Evolutionary conservation across 2,888 invertebrate genomes (phyloP).

Genomic region (Baccha elongata): DNA sequence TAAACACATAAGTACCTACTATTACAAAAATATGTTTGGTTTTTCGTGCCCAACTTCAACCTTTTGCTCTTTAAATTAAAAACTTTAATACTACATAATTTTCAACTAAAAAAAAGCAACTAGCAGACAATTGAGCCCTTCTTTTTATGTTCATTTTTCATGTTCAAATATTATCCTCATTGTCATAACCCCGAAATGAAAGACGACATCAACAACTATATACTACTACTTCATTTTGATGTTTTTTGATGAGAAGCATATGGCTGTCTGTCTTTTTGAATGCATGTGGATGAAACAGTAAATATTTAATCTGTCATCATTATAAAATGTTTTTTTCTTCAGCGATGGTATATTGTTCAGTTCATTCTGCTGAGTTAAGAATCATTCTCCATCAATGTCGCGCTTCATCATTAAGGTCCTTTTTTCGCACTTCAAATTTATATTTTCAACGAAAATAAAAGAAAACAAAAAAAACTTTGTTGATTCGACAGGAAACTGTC

Average conservation of each 20-base stretch:
- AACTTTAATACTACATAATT: too few relatives aligned
- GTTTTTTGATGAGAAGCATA: slow-evolving; percentile 42
- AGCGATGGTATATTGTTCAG: too few relatives aligned
- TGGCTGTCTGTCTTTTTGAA: slow-evolving; percentile 22
- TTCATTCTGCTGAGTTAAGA: slow-evolving; percentile 20
- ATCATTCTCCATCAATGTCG: slow-evolving; percentile 18
- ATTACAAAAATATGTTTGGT: too few relatives aligned
- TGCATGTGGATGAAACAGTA: slow-evolving; percentile 42
- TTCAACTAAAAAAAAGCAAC: neutral
- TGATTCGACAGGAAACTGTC: slow-evolving; percentile 37
- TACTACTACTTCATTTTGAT: slow-evolving; percentile 1
- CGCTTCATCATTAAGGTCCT: slow-evolving; percentile 24
- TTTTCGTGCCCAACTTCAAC: too few relatives aligned
- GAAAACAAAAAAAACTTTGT: slow-evolving; percentile 16
- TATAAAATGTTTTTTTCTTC: slow-evolving; percentile 10
- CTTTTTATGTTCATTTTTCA: neutral
- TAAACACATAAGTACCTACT: too few relatives aligned
- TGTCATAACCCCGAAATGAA: slow-evolving; percentile 38
- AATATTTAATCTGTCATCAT: slow-evolving; percentile 70
- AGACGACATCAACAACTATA: neutral
- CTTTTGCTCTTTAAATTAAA: too few relatives aligned
- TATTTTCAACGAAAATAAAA: neutral
- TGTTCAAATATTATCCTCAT: slow-evolving; percentile 50
- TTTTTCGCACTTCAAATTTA: slow-evolving; percentile 36
- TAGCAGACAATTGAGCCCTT: neutral